Base-by-base conservation (phyloP, 2,797 vertebrate genomes). In the Amphiprion clarkii region DNA sequence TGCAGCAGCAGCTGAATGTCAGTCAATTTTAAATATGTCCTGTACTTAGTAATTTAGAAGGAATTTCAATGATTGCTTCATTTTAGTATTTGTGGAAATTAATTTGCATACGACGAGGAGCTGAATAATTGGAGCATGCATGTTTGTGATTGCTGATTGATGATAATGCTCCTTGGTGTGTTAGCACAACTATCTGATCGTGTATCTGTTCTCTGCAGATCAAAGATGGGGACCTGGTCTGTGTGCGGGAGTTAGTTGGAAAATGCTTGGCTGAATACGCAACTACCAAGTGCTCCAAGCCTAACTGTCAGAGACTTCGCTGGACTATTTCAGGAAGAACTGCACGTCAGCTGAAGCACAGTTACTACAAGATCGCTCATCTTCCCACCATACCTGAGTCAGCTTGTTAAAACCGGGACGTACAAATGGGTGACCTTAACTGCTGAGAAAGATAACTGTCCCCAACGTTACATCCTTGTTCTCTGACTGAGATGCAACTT, bases 291-390 rank as follows among this genome's bases (percentile, higher is more conserved):
- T 96, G 96, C 92, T 96, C 93, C 68, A 98, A 95, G 90, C 97
- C 97, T 1, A 97, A 95, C 46, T 79, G 93, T 74, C 97, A 98
- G 91, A 98, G 97, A 89, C 87, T 99, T 49, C 97, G 97, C 79
- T 99, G 98, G 98, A 96, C 96, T 62, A 97, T 99, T 78, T 99
- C 98, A 1, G 97, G 98, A 27, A 95, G 97, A 86, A 99, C 98
- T 0, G 97, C 97, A 36, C 92, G 96, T 54, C 97, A 98, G 82
- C 88, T 99, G 59, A 99, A 96, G 88, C 98, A 96, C 57, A 99
- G 98, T 88, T 99, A 96, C 90, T 98, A 98, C 89, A 97, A 95
- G 90, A 98, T 99, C 75, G 78, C 96, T 78, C 97, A 98, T 88
- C 96, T 99, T 68, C 98, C 98, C 66, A 99, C 98, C 52, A 99